Base-by-base conservation (phyloP, 2,113 vertebrate species). In the Porphyrio hochstetteri region DNA sequence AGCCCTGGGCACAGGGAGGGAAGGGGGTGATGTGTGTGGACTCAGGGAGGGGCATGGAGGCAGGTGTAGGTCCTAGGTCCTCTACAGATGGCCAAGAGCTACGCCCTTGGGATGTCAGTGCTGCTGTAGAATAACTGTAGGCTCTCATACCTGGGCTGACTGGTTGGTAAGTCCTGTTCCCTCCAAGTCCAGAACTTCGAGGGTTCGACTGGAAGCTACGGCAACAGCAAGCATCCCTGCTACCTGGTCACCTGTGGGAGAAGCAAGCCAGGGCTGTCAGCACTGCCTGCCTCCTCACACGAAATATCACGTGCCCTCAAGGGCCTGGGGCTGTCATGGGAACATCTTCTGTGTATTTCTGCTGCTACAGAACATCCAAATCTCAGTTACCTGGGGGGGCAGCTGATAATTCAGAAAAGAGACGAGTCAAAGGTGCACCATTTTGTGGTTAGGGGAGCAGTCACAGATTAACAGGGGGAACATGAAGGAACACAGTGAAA, bases 111-210 rank as follows among this genome's bases (percentile, higher is more conserved):
- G 59, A 70, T 2, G 1, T 35, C 35, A 52, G 33, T 27, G 61
- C 40, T 46, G 55, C 76, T 81, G 40, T 3, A 25, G 61, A 76
- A n/a, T 40, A 46, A n/a, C 60, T 60, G 42, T 35, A 64, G 44
- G 25, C 33, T 91, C 53, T 87, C 92, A 96, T 91, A 99, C 99
- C 99, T 99, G 99, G 80, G 99, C 99, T 53, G 99, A 99, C 83
- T 99, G 99, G 97, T 99, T 99, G 77, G 98, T 99, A 69, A 99
- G 98, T 82, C 99, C 99, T 4, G 99, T 99, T 94, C 99, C 99
- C 88, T 99, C 99, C 97, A 99, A 97, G 93, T 99, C 99, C 97
- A 99, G 97, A 65, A 99, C 99, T 95, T 99, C 99, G 7, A 99
- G 97, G 42, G 99, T 99, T 81, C 99, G 98, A 88, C 99, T 99